Evolutionary conservation across 2,113 vertebrate genomes (phyloP).

Genomic region (Aramus guarauna): DNA sequence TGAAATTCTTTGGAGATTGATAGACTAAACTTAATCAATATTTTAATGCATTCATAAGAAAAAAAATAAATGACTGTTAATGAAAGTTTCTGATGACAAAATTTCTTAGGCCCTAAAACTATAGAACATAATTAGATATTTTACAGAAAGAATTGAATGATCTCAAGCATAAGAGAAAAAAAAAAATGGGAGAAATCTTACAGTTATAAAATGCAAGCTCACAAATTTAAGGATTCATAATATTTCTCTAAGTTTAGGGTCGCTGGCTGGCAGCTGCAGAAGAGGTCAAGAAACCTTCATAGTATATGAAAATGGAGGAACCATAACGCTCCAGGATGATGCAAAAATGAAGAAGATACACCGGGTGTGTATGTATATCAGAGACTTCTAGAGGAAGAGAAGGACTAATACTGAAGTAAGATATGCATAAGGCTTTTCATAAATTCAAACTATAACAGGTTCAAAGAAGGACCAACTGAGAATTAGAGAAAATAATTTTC

Average conservation of each 20-base stretch:
- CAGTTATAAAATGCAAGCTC: background rate
- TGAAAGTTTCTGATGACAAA: background rate
- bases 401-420: background rate
- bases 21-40: background rate
- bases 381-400: background rate
- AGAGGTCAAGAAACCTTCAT: background rate
- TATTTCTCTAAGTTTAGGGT: background rate
- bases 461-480: background rate
- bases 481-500: background rate
- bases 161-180: background rate
- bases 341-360: background rate
- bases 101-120: background rate
- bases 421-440: background rate
- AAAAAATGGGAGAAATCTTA: background rate
- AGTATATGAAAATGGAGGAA: background rate
- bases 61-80: background rate
- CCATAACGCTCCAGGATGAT: background rate
- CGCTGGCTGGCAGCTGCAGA: background rate
- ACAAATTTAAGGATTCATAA: background rate
- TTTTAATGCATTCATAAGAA: background rate
- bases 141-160: background rate
- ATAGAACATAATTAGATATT: background rate
- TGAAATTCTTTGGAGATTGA: background rate
- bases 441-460: background rate
- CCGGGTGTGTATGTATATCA: background rate